Conservation (phyloP, 1,140 invertebrate genomes). For the Eumeta japonica region DNA sequence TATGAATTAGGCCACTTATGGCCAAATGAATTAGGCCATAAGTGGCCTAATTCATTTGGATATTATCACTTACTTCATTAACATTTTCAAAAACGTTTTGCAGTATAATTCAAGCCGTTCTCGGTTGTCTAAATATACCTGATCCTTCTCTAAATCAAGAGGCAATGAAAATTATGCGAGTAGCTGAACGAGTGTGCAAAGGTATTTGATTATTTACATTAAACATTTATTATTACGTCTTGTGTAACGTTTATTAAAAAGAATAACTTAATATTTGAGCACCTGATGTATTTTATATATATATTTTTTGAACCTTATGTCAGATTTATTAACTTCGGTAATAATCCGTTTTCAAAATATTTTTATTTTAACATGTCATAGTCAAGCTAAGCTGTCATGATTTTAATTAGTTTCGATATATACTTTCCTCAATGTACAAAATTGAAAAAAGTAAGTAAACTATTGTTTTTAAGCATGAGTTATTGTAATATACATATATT, state of each 20-base stretch:
- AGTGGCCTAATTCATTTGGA: slow-evolving; percentile 4
- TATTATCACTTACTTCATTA: slow-evolving; percentile 1
- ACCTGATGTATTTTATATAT: too few relatives aligned
- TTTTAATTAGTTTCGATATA: too few relatives aligned
- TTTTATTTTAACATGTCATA: too few relatives aligned
- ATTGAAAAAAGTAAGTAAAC: too few relatives aligned
- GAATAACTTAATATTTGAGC: background rate
- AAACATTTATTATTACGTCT: too few relatives aligned
- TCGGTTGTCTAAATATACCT: slow-evolving; percentile 68
- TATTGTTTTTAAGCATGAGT: too few relatives aligned
- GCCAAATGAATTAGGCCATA: background rate
- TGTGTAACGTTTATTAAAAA: too few relatives aligned
- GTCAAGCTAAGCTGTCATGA: too few relatives aligned
- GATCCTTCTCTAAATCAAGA: slow-evolving; percentile 71
- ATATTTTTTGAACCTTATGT: background rate
- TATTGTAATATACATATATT: too few relatives aligned
- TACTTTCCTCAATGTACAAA: too few relatives aligned
- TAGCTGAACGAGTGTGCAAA: slow-evolving; percentile 66
- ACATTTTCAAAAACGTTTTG: slow-evolving; percentile 15
- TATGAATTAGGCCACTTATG: background rate
- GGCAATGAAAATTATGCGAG: slow-evolving; percentile 67
- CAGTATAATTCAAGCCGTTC: slow-evolving; percentile 72
- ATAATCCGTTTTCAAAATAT: too few relatives aligned
- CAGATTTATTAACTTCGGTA: background rate
- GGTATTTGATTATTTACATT: slow-evolving; percentile 59